Base-by-base conservation (phyloP, 2,797 vertebrate species). In the Anas georgica region DNA sequence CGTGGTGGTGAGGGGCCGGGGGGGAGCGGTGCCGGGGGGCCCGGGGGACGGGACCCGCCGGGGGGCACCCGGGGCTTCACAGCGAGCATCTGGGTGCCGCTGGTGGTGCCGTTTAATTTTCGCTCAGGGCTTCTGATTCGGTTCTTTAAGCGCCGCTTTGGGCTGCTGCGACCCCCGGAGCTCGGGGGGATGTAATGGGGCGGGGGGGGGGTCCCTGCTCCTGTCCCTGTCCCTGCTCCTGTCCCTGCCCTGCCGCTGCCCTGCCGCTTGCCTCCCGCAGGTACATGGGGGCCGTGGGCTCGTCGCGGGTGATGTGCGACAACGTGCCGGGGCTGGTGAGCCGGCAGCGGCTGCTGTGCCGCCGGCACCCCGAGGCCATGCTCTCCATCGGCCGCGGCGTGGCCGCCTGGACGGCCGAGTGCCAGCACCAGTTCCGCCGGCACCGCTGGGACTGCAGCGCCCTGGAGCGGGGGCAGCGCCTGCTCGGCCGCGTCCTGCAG, bases 371-470 rank as follows among this genome's bases (percentile, higher is more conserved):
- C 3, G 97, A 97, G 10, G 98, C 98, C 37, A 99, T 99, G 99
- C 98, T 98, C 80, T 98, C 98, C 95, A 98, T 99, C 55, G 98
- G 99, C 31, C 97, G 98, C 56, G 99, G 99, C 22, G 98, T 99
- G 92, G 98, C 97, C 22, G 98, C 99, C 96, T 99, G 99, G 99
- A 98, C 99, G n/a, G 97, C 98, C 3, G 99, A 99, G 97, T 99
- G 99, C 95, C 99, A 99, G 96, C 98, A 99, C 97, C 99, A 99
- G 95, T 99, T 99, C 96, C 98, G 98, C 50, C 98, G 98, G 95
- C 99, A 99, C 93, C 98, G 99, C 95, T 99, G 99, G 99, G 99
- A 99, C 97, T 99, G 99, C 97, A 98, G 98, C 97, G 98, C 99
- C 46, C 97, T 98, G 82, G 98, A 98, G 73, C 96, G 98, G 48